Percentiles rank a stretch among this genome's conserved stretches.
Conservation (phyloP, 2,113 vertebrate genomes). For the Carettochelys insculpta region DNA sequence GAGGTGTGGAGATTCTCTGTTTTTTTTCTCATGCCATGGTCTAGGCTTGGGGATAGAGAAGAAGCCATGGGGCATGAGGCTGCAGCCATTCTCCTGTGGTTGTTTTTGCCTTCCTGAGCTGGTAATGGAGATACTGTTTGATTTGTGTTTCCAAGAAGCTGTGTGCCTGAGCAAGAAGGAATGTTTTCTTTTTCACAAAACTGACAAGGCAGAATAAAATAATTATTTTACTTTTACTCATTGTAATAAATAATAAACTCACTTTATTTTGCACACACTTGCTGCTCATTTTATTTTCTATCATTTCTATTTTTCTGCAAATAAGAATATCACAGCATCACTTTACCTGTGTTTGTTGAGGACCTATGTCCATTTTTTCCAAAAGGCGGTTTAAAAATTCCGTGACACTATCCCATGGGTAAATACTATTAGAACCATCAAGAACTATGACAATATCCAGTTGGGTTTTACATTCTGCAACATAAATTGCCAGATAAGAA, state of each 20-base stretch:
- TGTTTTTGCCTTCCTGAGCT: rapidly evolving
- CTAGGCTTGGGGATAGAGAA: background rate
- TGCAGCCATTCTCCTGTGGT: background rate
- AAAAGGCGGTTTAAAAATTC: slow-evolving; percentile 87
- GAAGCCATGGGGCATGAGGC: background rate
- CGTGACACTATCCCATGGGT: slow-evolving; percentile 89
- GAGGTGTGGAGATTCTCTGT: background rate
- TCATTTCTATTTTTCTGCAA: background rate
- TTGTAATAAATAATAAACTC: background rate
- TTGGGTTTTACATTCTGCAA: slow-evolving; percentile 88
- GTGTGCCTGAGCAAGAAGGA: background rate
- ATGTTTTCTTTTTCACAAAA: background rate
- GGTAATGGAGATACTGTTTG: background rate
- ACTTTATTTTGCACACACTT: background rate
- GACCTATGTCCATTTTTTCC: slow-evolving; percentile 86
- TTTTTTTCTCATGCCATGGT: background rate
- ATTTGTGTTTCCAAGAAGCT: background rate
- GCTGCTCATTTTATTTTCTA: background rate
- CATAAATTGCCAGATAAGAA: background rate
- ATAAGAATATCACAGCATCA: background rate
- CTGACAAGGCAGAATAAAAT: background rate
- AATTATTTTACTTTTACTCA: slow-evolving; percentile 3
- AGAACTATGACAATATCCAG: slow-evolving; percentile 94
- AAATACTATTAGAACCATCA: slow-evolving; percentile 97
- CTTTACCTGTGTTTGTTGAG: slow-evolving; percentile 88